Evolutionary conservation across 2,113 vertebrate species (phyloP).

Genomic region (Eclectus roratus): DNA sequence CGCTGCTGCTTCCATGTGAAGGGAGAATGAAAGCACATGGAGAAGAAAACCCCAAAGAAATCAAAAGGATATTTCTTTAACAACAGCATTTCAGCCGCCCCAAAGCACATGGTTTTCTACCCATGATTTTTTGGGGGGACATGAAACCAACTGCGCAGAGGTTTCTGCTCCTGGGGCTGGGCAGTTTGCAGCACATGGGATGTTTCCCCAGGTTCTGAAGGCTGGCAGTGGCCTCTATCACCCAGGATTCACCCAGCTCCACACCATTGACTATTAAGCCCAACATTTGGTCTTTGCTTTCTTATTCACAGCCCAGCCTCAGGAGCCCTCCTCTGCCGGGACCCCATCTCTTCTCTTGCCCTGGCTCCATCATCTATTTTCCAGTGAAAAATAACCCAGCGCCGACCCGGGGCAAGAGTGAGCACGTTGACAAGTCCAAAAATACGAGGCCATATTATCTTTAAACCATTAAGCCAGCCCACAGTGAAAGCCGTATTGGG

Average conservation of each 20-base stretch:
- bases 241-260: neutral
- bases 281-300: neutral
- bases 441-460: conserved; percentile 40
- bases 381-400: conserved; percentile 23
- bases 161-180: accelerated
- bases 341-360: neutral
- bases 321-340: neutral
- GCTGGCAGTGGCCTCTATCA: neutral
- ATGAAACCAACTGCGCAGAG: neutral
- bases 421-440: conserved; percentile 30
- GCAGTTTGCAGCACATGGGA: accelerated
- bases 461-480: conserved; percentile 15
- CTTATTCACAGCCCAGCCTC: neutral
- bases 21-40: neutral
- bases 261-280: neutral
- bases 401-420: neutral
- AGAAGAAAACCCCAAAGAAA: neutral
- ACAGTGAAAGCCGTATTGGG: conserved; percentile 9
- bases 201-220: neutral
- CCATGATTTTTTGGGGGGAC: accelerated
- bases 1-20: accelerated
- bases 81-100: neutral
- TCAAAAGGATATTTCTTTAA: accelerated
- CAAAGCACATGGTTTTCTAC: neutral
- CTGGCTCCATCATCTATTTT: neutral